A percentile compares a stretch with the other conserved stretches of the same genome.
These are phyloP conservation scores for Bothrops jararaca DNA, from an alignment of 2,113 vertebrate genomes.

Conservation along the genomic window DNA sequence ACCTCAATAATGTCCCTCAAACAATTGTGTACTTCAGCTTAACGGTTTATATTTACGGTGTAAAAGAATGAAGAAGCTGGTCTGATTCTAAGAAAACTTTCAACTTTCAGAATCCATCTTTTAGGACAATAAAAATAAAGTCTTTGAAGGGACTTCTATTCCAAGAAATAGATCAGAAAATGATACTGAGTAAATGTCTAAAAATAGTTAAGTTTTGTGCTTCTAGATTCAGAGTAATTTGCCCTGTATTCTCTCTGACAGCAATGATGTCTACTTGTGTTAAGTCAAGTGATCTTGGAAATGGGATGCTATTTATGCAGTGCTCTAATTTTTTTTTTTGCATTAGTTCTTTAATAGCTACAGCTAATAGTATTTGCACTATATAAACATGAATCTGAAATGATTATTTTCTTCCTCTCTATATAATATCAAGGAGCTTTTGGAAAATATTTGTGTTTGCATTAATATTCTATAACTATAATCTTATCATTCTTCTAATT, in stretches of 20 bases:
- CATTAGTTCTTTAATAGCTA: conserved; percentile 51
- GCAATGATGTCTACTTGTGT: conserved; percentile 53
- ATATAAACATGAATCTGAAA: not conserved
- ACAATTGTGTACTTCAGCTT: no score
- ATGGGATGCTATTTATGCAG: conserved; percentile 43
- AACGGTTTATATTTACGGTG: no score
- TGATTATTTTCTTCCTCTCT: conserved; percentile 12
- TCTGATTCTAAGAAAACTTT: no score
- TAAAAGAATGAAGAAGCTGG: no score
- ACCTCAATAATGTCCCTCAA: no score
- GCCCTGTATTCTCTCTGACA: not conserved
- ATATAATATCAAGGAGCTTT: conserved; percentile 24
- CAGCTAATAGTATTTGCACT: conserved; percentile 21
- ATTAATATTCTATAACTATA: not conserved
- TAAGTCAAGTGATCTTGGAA: conserved; percentile 49
- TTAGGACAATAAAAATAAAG: no score
- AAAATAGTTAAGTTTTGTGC: no score
- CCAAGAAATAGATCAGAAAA: no score
- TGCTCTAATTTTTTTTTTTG: conserved; percentile 44
- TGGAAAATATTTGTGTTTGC: not conserved
- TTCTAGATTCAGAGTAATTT: rapidly evolving
- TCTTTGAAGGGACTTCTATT: no score
- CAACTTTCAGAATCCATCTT: no score
- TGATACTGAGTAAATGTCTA: no score
- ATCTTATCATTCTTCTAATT: not conserved